These are phyloP conservation scores for Mamestra brassicae DNA, from an alignment of 2,888 invertebrate species.

Conservation along the genomic window DNA sequence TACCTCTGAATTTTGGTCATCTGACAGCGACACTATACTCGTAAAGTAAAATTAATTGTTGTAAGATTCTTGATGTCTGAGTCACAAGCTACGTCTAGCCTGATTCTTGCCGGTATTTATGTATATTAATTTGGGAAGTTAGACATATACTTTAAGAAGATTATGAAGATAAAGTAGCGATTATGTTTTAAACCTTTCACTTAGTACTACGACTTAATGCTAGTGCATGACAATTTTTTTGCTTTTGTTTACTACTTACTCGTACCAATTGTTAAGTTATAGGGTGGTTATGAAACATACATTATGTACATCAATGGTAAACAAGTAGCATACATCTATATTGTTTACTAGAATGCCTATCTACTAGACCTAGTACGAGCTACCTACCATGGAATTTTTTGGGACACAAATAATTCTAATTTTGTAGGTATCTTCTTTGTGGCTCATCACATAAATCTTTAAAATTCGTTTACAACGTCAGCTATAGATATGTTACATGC, in stretches of 20 bases:
- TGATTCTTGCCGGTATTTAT: conserved; percentile 9
- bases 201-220: background rate
- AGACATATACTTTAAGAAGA: background rate
- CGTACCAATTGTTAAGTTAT: background rate
- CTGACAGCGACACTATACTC: conserved; percentile 24
- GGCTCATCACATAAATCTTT: background rate
- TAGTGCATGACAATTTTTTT: background rate
- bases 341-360: background rate
- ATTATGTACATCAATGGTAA: background rate
- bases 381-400: background rate
- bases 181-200: background rate
- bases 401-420: background rate
- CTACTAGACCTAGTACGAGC: background rate
- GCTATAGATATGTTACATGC: conserved; percentile 4
- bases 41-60: conserved; percentile 29
- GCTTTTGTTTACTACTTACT: too few relatives aligned
- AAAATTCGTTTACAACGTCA: background rate
- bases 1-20: background rate
- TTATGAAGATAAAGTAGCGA: background rate
- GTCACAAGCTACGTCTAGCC: conserved; percentile 18
- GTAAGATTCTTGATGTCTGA: conserved; percentile 39
- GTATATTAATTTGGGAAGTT: background rate
- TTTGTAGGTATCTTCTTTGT: background rate
- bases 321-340: background rate
- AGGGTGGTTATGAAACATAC: background rate